Conservation (phyloP, 2,797 vertebrate genomes). For the Phoxinus dragarum region DNA sequence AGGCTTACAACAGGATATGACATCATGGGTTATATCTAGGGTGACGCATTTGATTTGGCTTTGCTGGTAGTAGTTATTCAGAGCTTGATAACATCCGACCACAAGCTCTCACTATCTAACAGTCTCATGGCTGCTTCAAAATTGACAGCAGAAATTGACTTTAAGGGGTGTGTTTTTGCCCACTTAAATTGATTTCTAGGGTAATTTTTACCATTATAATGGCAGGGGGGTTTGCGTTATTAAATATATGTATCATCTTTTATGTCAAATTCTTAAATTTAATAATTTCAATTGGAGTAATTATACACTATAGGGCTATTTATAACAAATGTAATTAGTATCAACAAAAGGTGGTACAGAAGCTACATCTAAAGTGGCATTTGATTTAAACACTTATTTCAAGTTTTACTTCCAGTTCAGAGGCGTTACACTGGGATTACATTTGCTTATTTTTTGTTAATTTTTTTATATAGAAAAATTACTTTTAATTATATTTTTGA, state of each 20-base stretch:
- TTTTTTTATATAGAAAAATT: background rate
- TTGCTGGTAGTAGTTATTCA: background rate
- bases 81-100: background rate
- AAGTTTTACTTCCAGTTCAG: background rate
- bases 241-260: background rate
- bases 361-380: background rate
- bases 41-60: background rate
- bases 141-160: background rate
- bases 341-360: background rate
- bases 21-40: slow-evolving; percentile 16
- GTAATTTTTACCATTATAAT: background rate
- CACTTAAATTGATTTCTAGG: background rate
- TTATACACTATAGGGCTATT: background rate
- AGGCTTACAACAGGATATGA: slow-evolving; percentile 23
- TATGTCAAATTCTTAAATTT: background rate
- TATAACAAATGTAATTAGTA: background rate
- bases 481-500: background rate
- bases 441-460: background rate
- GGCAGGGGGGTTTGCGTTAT: background rate
- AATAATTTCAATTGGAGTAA: background rate
- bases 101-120: background rate
- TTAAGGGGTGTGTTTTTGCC: background rate
- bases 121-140: background rate
- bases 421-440: background rate
- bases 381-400: background rate